Evolutionary conservation across 2,888 invertebrate species (phyloP).

Genomic region (Polylopha cassiicola): DNA sequence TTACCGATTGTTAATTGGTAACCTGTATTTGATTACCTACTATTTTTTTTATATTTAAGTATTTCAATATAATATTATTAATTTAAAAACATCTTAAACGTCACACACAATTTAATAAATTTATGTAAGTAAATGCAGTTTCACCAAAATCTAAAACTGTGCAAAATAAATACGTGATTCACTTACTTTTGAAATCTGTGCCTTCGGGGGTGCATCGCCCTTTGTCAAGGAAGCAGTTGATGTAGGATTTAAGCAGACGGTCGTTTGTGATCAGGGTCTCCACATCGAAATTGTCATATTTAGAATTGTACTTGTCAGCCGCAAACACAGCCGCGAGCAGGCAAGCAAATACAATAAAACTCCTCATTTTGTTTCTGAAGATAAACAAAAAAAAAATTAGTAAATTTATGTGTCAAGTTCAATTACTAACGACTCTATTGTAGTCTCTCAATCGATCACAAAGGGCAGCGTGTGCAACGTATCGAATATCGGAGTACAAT

Average conservation of each 20-base stretch:
- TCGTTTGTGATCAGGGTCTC: constrained; percentile 83
- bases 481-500: constrained; percentile 40
- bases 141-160: constrained; percentile 1
- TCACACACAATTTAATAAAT: no score
- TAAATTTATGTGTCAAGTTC: background rate
- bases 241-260: constrained; percentile 82
- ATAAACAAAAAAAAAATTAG: constrained; percentile 27
- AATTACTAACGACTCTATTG: constrained; percentile 8
- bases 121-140: background rate
- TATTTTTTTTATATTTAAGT: no score
- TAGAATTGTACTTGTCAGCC: constrained; percentile 79
- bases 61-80: no score
- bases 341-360: constrained; percentile 49
- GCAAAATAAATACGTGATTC: background rate
- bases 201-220: constrained; percentile 85
- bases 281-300: constrained; percentile 85
- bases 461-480: constrained; percentile 30
- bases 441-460: constrained; percentile 1
- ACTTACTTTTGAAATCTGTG: constrained; percentile 84
- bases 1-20: no score
- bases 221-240: constrained; percentile 82
- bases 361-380: constrained; percentile 51
- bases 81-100: no score
- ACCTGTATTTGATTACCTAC: no score
- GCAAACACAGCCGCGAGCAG: constrained; percentile 50